Percentiles rank a stretch among this genome's conserved stretches.
Conservation (phyloP, 2,113 vertebrate species). For the Panthera leo region DNA sequence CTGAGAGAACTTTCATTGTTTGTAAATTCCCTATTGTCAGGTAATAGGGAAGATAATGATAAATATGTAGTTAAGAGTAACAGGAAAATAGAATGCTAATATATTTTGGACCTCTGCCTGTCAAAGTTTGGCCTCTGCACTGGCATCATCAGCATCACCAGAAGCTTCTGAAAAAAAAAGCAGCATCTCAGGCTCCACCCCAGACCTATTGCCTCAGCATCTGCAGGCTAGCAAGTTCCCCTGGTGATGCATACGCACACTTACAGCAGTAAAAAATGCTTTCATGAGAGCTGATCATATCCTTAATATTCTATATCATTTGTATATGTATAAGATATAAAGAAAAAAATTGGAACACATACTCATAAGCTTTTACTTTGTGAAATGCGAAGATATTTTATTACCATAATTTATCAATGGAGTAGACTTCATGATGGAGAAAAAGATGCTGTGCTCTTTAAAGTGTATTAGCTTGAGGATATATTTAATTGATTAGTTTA, state of each 20-base stretch:
- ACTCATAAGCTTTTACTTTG: constrained; percentile 5
- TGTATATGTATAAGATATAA: not conserved
- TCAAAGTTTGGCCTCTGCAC: not conserved
- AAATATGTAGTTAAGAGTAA: constrained; percentile 26
- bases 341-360: not conserved
- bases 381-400: not conserved
- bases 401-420: not conserved
- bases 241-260: not conserved
- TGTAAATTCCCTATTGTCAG: not conserved
- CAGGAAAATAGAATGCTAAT: not conserved
- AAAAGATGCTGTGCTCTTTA: not conserved
- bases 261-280: not conserved
- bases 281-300: not conserved
- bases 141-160: not conserved
- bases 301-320: not conserved
- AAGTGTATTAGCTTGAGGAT: not conserved
- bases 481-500: constrained; percentile 1
- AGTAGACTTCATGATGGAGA: not conserved
- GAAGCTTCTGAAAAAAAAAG: not conserved
- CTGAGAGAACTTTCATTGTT: constrained; percentile 37
- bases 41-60: constrained; percentile 33
- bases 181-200: not conserved
- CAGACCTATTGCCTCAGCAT: not conserved
- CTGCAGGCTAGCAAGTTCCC: not conserved
- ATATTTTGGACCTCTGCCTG: not conserved